A percentile compares a stretch with the other conserved stretches of the same genome.
phyloP scores from a whole-genome alignment of 1,140 invertebrate species.

The Contarinia nasturtii region DNA sequence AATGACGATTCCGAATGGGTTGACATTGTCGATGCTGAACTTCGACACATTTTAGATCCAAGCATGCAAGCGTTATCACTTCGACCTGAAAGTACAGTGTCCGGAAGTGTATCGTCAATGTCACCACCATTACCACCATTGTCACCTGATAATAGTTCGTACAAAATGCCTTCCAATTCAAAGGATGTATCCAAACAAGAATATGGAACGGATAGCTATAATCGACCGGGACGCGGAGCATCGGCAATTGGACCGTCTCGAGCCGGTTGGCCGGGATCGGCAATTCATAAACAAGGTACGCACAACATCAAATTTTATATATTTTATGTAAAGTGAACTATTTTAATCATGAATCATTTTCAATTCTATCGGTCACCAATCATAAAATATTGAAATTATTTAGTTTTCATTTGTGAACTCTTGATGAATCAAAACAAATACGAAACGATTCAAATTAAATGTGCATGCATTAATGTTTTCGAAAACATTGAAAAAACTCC shows the following conservation, averaged over 20 bases:
- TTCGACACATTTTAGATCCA: slow-evolving; percentile 55
- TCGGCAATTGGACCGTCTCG: slow-evolving; percentile 4
- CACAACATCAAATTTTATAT: too few relatives aligned
- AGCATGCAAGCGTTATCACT: slow-evolving; percentile 33
- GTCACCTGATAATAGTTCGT: slow-evolving; percentile 37
- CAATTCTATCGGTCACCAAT: too few relatives aligned
- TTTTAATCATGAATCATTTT: too few relatives aligned
- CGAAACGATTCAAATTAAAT: too few relatives aligned
- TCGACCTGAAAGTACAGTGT: slow-evolving; percentile 18
- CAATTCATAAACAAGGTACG: slow-evolving; percentile 3
- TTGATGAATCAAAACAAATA: too few relatives aligned
- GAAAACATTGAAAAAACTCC: too few relatives aligned
- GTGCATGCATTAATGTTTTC: too few relatives aligned
- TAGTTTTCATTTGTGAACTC: too few relatives aligned
- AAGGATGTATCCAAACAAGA: slow-evolving; percentile 3
- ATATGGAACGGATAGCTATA: slow-evolving; percentile 6
- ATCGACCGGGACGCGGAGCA: slow-evolving; percentile 2
- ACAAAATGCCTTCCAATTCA: background rate
- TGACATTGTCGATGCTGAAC: slow-evolving; percentile 60
- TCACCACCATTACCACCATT: slow-evolving; percentile 58
- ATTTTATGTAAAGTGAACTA: too few relatives aligned
- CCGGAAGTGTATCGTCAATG: slow-evolving; percentile 41
- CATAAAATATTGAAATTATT: too few relatives aligned
- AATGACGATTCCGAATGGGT: slow-evolving; percentile 61
- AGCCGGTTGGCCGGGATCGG: slow-evolving; percentile 4